Evolutionary conservation across 2,797 vertebrate species (phyloP), one percentile per base, ranked within the genome.

Genomic region (Pseudochirops cupreus): DNA sequence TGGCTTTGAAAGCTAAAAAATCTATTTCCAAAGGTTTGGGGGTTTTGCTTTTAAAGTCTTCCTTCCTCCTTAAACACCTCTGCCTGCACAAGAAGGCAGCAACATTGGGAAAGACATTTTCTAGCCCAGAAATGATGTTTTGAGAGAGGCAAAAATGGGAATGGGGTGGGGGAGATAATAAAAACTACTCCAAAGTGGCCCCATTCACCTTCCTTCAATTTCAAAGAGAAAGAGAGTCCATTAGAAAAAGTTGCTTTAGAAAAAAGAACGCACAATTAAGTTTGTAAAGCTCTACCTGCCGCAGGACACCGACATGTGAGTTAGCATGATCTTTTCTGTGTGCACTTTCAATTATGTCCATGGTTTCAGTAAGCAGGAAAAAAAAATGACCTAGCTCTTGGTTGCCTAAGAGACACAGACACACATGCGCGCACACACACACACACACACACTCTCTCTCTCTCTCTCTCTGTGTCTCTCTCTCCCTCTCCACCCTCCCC

Each of bases 321-420:
- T 87, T 10, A 87, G 10, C 21, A 87, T 11, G 18, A 46, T 82
- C 39, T 82, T 82, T 82, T 82, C 39, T 10, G 24, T 50, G 74
- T 87, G 74, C 7, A 87, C 24, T 87, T 87, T 50, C 74, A 87
- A 95, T 87, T 95, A 92, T 62, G 59, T 82, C 21, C 67, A 39
- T 92, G 54, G 92, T 93, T 95, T 96, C 92, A 95, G 24, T 57
- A 96, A 95, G 93, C 58, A 82, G 58, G 90, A 82, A 92, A 95
- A 18, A 46, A 67, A 94, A 56, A 21, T 29, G 13, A 90, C 62
- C 74, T 90, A 54, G 55, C 12, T 18, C 87, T 91, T 95, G 82
- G 92, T 94, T 93, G 82, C 95, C 56, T 59, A 90, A 91, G 91
- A 93, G 93, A 92, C 2, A 31, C 53, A 53, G 7, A 53, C 10